These are phyloP conservation scores for Siniperca knerii DNA, from an alignment of 2,113 vertebrate species.

Conservation along the genomic window DNA sequence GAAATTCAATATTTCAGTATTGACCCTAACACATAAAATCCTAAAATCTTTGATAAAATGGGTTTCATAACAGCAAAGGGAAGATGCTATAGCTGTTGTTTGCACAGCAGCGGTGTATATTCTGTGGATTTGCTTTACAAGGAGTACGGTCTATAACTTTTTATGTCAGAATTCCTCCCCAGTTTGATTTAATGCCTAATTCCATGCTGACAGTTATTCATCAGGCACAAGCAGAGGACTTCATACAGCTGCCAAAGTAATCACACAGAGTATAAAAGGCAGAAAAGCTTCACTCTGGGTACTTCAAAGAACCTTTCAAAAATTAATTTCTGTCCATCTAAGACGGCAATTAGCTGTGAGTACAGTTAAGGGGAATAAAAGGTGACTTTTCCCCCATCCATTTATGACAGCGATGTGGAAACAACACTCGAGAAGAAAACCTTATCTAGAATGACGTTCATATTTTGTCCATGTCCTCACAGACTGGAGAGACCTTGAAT, in stretches of 20 bases:
- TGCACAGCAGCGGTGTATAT: conserved; percentile 16
- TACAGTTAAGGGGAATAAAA: conserved; percentile 66
- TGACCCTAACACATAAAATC: conserved; percentile 48
- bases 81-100: conserved; percentile 18
- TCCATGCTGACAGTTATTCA: conserved; percentile 68
- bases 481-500: background rate
- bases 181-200: conserved; percentile 64
- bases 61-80: conserved; percentile 1
- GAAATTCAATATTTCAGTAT: conserved; percentile 54
- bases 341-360: conserved; percentile 73
- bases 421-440: conserved; percentile 47
- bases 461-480: background rate
- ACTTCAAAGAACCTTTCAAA: conserved; percentile 77
- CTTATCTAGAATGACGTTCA: conserved; percentile 37
- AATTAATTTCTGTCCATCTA: conserved; percentile 74
- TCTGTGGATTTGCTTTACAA: conserved; percentile 17
- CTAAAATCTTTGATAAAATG: conserved; percentile 26
- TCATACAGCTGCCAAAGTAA: conserved; percentile 75
- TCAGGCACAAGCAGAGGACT: conserved; percentile 56
- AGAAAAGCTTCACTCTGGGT: conserved; percentile 63
- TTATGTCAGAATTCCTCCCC: conserved; percentile 44
- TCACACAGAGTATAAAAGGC: conserved; percentile 71
- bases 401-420: conserved; percentile 50
- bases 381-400: conserved; percentile 55
- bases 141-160: conserved; percentile 11